These are phyloP conservation scores for Premnoplex brunnescens DNA, from an alignment of 2,797 vertebrate genomes.

Conservation along the genomic window DNA sequence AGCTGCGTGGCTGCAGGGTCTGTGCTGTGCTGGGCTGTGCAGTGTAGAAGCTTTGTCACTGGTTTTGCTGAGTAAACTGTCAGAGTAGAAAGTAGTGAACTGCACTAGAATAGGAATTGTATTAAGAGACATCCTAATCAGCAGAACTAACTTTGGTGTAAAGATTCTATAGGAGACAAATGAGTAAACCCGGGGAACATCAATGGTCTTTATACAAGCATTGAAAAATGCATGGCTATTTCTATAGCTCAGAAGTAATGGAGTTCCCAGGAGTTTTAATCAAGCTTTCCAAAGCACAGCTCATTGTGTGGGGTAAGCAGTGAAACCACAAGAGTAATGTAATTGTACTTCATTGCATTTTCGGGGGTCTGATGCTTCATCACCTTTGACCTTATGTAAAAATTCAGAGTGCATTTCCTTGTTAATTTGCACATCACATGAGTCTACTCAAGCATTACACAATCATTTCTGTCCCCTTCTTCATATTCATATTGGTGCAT, in stretches of 20 bases:
- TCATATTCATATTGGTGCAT: background rate
- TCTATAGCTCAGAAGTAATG: background rate
- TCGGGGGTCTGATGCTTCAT: background rate
- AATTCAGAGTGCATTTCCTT: background rate
- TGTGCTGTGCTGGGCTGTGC: background rate
- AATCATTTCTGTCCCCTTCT: background rate
- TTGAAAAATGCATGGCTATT: background rate
- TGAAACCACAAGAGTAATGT: background rate
- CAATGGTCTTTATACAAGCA: background rate
- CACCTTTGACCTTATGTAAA: background rate
- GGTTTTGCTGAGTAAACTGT: background rate
- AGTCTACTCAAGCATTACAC: background rate
- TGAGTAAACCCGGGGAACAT: background rate
- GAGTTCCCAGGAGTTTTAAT: background rate
- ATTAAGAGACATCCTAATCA: background rate
- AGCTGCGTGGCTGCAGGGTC: background rate
- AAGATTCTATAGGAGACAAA: background rate
- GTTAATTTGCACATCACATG: constrained; percentile 57
- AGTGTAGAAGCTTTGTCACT: background rate
- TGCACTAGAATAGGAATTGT: background rate
- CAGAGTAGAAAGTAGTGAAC: background rate
- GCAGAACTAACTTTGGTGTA: background rate
- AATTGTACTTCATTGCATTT: constrained; percentile 35
- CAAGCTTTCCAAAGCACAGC: background rate
- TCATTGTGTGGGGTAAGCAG: background rate